Percentiles rank a stretch among this genome's conserved stretches.
phyloP scores from a whole-genome alignment of 2,888 invertebrate species.

The Metalampra italica region DNA sequence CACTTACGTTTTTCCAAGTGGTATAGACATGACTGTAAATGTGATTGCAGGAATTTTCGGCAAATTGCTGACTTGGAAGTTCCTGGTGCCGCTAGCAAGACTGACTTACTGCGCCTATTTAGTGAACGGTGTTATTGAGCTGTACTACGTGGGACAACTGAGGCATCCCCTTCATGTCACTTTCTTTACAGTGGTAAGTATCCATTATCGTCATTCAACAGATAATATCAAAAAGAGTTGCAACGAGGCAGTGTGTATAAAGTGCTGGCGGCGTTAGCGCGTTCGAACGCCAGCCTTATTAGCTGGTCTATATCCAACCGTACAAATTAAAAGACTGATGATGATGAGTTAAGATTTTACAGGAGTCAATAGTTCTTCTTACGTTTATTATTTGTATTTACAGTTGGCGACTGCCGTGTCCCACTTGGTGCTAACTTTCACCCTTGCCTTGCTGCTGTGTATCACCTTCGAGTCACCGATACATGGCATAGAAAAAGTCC shows the following conservation, averaged over 20 bases:
- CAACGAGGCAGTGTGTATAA: too few relatives aligned
- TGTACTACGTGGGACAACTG: conserved; percentile 80
- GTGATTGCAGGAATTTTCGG: conserved; percentile 72
- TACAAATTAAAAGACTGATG: too few relatives aligned
- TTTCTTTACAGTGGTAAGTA: conserved; percentile 80
- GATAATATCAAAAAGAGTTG: conserved; percentile 9
- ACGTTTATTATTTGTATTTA: conserved; percentile 29
- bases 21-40: too few relatives aligned
- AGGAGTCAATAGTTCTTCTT: too few relatives aligned
- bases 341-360: too few relatives aligned
- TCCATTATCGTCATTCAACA: conserved; percentile 1
- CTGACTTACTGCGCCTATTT: conserved; percentile 86
- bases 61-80: conserved; percentile 78
- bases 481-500: conserved; percentile 83
- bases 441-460: conserved; percentile 80
- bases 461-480: conserved; percentile 85
- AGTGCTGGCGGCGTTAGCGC: too few relatives aligned
- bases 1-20: too few relatives aligned
- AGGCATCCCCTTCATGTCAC: conserved; percentile 80
- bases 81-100: conserved; percentile 82
- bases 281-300: too few relatives aligned
- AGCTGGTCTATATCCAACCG: too few relatives aligned
- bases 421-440: conserved; percentile 80
- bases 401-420: conserved; percentile 78
- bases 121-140: conserved; percentile 83